Evolutionary conservation across 1,140 invertebrate species (phyloP).

Genomic region (Pogonomyrmex californicus): DNA sequence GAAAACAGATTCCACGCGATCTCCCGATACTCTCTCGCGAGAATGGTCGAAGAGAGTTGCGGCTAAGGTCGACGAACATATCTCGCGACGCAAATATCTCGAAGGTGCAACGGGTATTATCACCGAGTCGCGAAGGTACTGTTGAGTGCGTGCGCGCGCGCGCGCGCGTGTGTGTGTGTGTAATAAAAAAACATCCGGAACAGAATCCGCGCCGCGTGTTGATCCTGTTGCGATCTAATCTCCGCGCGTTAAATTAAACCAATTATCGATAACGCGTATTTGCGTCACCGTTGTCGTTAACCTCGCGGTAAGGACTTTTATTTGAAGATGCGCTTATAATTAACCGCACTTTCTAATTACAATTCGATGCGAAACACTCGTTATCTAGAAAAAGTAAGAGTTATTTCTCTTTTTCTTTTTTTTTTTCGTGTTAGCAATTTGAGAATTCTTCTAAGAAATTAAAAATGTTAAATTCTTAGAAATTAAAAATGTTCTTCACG

Average conservation of each 20-base stretch:
- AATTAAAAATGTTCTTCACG: background rate
- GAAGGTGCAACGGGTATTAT: slow-evolving; percentile 37
- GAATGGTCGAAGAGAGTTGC: background rate
- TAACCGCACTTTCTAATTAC: slow-evolving; percentile 14
- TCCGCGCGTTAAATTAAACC: background rate
- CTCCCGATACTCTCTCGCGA: background rate
- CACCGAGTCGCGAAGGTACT: background rate
- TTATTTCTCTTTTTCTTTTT: background rate
- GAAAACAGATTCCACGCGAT: slow-evolving; percentile 56
- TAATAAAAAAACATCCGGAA: background rate
- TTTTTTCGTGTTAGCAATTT: background rate
- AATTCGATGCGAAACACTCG: background rate
- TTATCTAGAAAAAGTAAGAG: slow-evolving; percentile 8
- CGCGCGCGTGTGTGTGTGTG: background rate
- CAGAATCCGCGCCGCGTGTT: background rate
- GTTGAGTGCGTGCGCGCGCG: background rate
- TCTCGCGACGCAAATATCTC: slow-evolving; percentile 47
- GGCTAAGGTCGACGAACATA: slow-evolving; percentile 1
- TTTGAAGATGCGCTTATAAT: slow-evolving; percentile 10
- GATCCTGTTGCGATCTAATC: slow-evolving; percentile 28
- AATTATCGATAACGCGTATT: slow-evolving; percentile 35
- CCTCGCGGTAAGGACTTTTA: slow-evolving; percentile 27
- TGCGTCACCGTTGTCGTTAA: slow-evolving; percentile 23
- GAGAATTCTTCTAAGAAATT: background rate
- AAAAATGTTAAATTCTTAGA: background rate